These are phyloP conservation scores for Anthopleura xanthogrammica DNA, from an alignment of 92 coral and sea anemone genomes.

Conservation along the genomic window DNA sequence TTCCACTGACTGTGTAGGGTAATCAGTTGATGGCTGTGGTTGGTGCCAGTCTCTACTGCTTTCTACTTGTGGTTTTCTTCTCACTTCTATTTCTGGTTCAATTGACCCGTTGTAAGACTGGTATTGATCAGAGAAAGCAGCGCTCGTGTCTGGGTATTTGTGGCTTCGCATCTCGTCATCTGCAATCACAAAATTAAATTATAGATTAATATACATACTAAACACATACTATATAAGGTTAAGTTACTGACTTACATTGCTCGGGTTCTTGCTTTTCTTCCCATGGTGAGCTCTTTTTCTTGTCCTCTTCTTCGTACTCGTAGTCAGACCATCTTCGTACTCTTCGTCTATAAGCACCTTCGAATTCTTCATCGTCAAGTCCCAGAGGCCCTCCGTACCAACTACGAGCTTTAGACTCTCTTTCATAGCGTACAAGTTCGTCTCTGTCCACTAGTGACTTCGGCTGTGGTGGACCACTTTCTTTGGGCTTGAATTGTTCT, in stretches of 20 bases:
- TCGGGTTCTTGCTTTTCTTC: background rate
- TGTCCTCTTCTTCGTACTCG: conserved; percentile 31
- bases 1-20: conserved; percentile 36
- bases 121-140: background rate
- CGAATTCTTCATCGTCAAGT: conserved; percentile 41
- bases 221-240: no score
- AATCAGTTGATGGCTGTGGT: conserved; percentile 1
- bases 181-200: background rate
- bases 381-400: conserved; percentile 45
- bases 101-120: conserved; percentile 29
- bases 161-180: background rate
- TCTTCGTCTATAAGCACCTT: conserved; percentile 29
- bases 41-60: conserved; percentile 27
- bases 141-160: background rate
- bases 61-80: conserved; percentile 26
- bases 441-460: conserved; percentile 75
- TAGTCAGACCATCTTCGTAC: conserved; percentile 47
- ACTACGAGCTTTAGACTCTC: conserved; percentile 46
- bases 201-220: background rate
- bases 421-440: conserved; percentile 65
- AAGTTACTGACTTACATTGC: conserved; percentile 10
- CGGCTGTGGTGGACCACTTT: conserved; percentile 56
- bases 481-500: conserved; percentile 52
- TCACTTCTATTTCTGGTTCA: conserved; percentile 43
- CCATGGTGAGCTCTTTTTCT: conserved; percentile 16